Base-by-base conservation (phyloP, 2,113 vertebrate species). In the Ramphastos sulfuratus region DNA sequence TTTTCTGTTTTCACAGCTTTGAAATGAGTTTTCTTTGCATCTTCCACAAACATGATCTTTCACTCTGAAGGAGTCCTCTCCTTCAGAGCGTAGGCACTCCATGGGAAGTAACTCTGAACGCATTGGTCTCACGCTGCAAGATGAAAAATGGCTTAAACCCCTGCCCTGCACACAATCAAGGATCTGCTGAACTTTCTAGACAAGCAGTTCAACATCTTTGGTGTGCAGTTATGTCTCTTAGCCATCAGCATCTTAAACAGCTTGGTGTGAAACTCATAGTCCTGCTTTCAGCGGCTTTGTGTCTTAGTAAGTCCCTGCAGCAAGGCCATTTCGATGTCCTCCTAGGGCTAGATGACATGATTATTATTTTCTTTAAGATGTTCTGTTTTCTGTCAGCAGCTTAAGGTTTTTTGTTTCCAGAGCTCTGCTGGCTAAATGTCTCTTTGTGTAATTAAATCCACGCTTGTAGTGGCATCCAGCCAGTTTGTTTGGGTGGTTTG, bases 401-500 rank as follows among this genome's bases (percentile, higher is more conserved):
- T 81, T 27, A 28, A 42, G 46, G 50, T 35, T 64, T 77, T 87
- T 79, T 85, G 54, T 80, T 74, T 73, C 59, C 46, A 90, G 87
- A 77, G 35, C 65, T 82, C 66, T 88, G 42, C 61, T 89, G 16
- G 1, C 80, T 81, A 19, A 83, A 90, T 59, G 48, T 58, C 64
- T 69, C 25, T 85, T 90, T 72, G 23, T 80, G 64, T 75, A 86
- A 71, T 75, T 59, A 75, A 71, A 6, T 21, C 12, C 50, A 65
- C 0, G 1, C 60, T 56, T 8, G 0, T 21, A 15, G 54, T 54
- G 80, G 93, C 90, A 8, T 24, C 5, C 12, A 0, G 78, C 97
- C 95, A 94, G 60, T 56, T 59, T 72, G 64, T 90, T 95, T 70
- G 80, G 76, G 64, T 91, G 86, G 93, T 89, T 93, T 94, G 81